Evolutionary conservation across 2,113 vertebrate species (phyloP).

Genomic region (Cololabis saira): DNA sequence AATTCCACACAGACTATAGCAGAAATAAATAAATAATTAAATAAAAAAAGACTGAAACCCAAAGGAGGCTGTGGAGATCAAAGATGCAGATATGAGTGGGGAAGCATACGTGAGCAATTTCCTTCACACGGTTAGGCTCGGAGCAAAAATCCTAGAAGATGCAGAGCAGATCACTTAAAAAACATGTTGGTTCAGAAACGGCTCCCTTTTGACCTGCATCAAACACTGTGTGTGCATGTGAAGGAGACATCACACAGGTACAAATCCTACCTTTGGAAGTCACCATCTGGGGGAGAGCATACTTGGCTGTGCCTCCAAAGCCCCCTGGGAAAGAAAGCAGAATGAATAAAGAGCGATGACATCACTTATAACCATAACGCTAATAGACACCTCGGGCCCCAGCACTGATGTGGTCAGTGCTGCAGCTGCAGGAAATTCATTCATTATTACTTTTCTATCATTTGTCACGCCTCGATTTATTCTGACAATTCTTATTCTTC

Average conservation of each 20-base stretch:
- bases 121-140: conserved; percentile 8
- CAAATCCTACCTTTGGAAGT: conserved; percentile 55
- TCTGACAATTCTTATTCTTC: background rate
- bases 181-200: background rate
- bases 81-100: conserved; percentile 1
- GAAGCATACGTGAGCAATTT: conserved; percentile 22
- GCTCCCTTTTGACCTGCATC: background rate
- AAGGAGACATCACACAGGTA: background rate
- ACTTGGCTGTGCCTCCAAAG: conserved; percentile 48
- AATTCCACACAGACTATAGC: no score
- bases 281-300: conserved; percentile 58
- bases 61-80: conserved; percentile 1
- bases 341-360: conserved; percentile 22
- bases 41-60: background rate
- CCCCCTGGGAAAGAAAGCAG: conserved; percentile 38
- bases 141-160: conserved; percentile 10
- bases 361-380: conserved; percentile 27
- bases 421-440: background rate
- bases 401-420: background rate
- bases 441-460: conserved; percentile 7
- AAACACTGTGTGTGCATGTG: background rate
- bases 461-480: background rate
- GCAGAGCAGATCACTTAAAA: conserved; percentile 4
- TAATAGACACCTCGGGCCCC: conserved; percentile 25
- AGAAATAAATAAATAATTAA: background rate